A percentile compares a stretch with the other conserved stretches of the same genome.
Conservation (phyloP, 2,113 vertebrate species). For the Lampris incognitus region DNA sequence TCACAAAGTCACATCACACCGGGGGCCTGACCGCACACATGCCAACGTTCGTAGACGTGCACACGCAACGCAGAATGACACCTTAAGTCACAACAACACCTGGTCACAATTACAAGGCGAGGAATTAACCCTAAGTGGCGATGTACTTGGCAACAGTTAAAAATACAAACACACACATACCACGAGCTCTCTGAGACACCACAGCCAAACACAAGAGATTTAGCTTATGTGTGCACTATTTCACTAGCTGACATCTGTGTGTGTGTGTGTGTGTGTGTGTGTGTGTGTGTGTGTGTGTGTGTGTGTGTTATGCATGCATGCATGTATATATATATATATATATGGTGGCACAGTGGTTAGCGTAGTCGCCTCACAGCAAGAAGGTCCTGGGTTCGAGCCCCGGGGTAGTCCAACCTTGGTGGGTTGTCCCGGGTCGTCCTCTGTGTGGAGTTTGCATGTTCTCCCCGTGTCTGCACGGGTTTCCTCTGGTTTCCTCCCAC, state of each 20-base stretch:
- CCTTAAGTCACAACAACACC: conserved; percentile 25
- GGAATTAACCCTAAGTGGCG: conserved; percentile 55
- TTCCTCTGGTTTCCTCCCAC: too few species aligned
- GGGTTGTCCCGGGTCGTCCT: too few species aligned
- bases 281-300: conserved; percentile 15
- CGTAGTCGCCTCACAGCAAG: too few species aligned
- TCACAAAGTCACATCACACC: conserved; percentile 1
- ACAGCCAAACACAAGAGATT: conserved; percentile 30
- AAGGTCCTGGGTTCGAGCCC: too few species aligned
- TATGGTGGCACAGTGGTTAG: too few species aligned
- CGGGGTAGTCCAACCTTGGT: too few species aligned
- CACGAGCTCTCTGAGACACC: conserved; percentile 29
- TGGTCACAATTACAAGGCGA: conserved; percentile 46
- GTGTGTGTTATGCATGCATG: background rate
- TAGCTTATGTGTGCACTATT: conserved; percentile 48
- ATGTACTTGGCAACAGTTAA: conserved; percentile 17
- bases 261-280: conserved; percentile 5
- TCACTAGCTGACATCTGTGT: conserved; percentile 28
- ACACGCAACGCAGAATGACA: conserved; percentile 25
- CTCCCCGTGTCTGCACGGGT: too few species aligned
- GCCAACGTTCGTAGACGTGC: conserved; percentile 11
- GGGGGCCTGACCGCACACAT: conserved; percentile 9
- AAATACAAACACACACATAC: conserved; percentile 30
- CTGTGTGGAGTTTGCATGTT: too few species aligned
- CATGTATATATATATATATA: background rate